phyloP scores from a whole-genome alignment of 2,888 invertebrate genomes.

The Drosophila meridionalis region DNA sequence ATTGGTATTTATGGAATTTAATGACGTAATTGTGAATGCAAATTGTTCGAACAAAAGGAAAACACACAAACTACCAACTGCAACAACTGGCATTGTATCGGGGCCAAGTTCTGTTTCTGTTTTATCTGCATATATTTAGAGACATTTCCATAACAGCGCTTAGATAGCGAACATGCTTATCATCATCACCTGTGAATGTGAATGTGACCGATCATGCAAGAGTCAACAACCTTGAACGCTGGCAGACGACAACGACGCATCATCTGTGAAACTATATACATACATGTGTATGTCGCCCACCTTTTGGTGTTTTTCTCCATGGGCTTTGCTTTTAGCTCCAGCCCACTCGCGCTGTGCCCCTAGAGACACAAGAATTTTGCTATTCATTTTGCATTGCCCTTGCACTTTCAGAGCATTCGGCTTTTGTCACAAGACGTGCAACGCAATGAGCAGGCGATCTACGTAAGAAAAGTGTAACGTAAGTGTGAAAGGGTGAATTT shows the following conservation, averaged over 20 bases:
- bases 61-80: not conserved
- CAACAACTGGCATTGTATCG: conserved; percentile 25
- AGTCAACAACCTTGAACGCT: conserved; percentile 75
- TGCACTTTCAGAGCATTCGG: not conserved
- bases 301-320: conserved; percentile 62
- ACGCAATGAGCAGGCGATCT: not conserved
- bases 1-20: conserved; percentile 69
- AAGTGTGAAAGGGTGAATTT: not conserved
- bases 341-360: conserved; percentile 7
- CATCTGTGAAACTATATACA: not conserved
- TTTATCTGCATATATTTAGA: conserved; percentile 11
- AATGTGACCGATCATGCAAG: conserved; percentile 19
- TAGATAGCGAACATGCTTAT: conserved; percentile 45
- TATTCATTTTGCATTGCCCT: not conserved
- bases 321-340: conserved; percentile 5
- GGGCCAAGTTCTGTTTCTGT: conserved; percentile 5
- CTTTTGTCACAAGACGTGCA: not conserved
- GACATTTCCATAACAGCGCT: conserved; percentile 18
- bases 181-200: conserved; percentile 22
- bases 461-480: not conserved
- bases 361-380: conserved; percentile 8
- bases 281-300: conserved; percentile 82
- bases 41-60: conserved; percentile 28
- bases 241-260: conserved; percentile 38
- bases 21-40: conserved; percentile 66